Conservation (phyloP, 2,888 invertebrate species). For the Idaea aversata region DNA sequence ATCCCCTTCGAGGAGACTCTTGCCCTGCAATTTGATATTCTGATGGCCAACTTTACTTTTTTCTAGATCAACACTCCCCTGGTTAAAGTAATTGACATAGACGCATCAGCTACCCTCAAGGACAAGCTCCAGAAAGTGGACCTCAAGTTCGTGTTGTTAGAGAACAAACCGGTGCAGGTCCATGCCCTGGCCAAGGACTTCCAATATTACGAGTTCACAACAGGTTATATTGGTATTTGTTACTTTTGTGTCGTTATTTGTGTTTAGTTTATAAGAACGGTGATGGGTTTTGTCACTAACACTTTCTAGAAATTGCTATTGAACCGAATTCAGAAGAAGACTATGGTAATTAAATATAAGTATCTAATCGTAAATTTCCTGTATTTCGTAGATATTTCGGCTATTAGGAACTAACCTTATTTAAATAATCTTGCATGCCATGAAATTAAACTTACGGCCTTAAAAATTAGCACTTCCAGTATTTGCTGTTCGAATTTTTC, state of each 20-base stretch:
- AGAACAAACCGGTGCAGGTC: slow-evolving; percentile 70
- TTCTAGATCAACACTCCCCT: slow-evolving; percentile 66
- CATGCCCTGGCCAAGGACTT: slow-evolving; percentile 78
- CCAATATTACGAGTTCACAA: slow-evolving; percentile 78
- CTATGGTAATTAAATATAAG: no score
- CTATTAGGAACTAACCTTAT: background rate
- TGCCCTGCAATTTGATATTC: background rate
- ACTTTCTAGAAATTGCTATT: background rate
- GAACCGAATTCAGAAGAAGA: no score
- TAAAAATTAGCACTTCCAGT: no score
- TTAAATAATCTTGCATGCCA: background rate
- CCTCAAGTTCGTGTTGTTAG: slow-evolving; percentile 71
- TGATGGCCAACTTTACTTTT: background rate
- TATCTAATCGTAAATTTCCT: no score
- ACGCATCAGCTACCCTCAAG: slow-evolving; percentile 66
- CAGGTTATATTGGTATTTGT: slow-evolving; percentile 76
- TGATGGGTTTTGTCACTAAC: background rate
- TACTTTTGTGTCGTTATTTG: slow-evolving; percentile 31
- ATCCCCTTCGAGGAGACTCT: background rate
- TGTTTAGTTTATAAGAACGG: slow-evolving; percentile 18
- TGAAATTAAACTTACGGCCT: background rate
- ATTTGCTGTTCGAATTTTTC: no score
- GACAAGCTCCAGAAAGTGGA: slow-evolving; percentile 77
- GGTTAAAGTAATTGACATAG: slow-evolving; percentile 75
- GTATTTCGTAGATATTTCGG: background rate